A percentile compares a stretch with the other conserved stretches of the same genome.
Evolutionary conservation across 2,888 invertebrate genomes (phyloP).

Genomic region (Chymomyza fuscimana): DNA sequence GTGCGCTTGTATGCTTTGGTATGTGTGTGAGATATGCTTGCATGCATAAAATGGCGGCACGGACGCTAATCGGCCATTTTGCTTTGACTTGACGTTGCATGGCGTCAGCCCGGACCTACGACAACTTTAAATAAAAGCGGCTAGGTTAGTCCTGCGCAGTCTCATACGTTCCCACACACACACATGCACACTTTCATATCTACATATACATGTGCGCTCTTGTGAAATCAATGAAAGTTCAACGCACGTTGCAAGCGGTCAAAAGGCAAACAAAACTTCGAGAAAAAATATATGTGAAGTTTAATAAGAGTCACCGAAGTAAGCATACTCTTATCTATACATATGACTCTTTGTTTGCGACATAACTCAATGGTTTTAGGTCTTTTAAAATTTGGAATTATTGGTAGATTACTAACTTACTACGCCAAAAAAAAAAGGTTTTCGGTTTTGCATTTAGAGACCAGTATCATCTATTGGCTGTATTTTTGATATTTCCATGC

Average conservation of each 20-base stretch:
- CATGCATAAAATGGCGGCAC: conserved; percentile 44
- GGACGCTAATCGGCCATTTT: conserved; percentile 61
- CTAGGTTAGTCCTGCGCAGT: conserved; percentile 66
- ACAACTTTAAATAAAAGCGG: conserved; percentile 50
- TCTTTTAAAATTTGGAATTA: too few species aligned
- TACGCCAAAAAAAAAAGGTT: too few species aligned
- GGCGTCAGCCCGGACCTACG: conserved; percentile 55
- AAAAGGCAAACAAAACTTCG: conserved; percentile 29
- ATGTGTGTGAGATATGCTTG: conserved; percentile 16
- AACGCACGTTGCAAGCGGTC: conserved; percentile 47
- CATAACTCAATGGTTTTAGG: too few species aligned
- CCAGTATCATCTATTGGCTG: too few species aligned
- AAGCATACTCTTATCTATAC: background rate
- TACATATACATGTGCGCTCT: conserved; percentile 15
- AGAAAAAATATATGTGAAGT: conserved; percentile 4
- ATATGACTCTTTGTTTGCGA: too few species aligned
- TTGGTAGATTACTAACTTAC: too few species aligned
- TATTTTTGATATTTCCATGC: too few species aligned
- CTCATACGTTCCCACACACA: conserved; percentile 44
- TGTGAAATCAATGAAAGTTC: conserved; percentile 63
- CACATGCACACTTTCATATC: conserved; percentile 13
- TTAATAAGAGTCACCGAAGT: background rate
- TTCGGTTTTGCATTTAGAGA: too few species aligned
- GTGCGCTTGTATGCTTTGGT: conserved; percentile 15
- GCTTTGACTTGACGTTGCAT: conserved; percentile 42